Conservation (phyloP, 2,888 invertebrate species). For the Seira ritae region DNA sequence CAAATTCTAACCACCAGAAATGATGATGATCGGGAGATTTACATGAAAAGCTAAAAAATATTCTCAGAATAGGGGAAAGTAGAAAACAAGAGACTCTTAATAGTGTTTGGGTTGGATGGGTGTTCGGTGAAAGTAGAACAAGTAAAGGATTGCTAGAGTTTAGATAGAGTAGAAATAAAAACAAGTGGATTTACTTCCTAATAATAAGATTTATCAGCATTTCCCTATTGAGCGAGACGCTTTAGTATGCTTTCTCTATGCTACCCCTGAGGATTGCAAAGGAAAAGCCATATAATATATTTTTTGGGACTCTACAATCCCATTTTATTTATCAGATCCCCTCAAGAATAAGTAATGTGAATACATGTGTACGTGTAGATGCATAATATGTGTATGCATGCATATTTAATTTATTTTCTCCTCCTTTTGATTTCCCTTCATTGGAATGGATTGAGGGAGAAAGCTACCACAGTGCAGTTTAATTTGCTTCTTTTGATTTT, state of each 20-base stretch:
- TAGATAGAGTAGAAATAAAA: slow-evolving; percentile 29
- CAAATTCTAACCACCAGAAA: too few species aligned
- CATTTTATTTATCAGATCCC: too few species aligned
- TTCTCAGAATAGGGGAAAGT: not conserved
- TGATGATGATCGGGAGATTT: too few species aligned
- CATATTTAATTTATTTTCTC: slow-evolving; percentile 13
- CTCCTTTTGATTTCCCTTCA: too few species aligned
- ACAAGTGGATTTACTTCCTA: slow-evolving; percentile 58
- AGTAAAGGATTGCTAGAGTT: slow-evolving; percentile 40
- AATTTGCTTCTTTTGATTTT: not conserved
- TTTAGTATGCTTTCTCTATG: not conserved
- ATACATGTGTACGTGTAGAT: too few species aligned
- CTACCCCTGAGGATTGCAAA: not conserved
- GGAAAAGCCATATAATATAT: too few species aligned
- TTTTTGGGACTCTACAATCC: too few species aligned
- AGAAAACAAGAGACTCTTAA: not conserved
- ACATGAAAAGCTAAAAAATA: too few species aligned
- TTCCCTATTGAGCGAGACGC: slow-evolving; percentile 20
- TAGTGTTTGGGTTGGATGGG: not conserved
- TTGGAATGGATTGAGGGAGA: not conserved
- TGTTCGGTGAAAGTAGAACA: slow-evolving; percentile 42
- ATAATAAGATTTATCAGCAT: slow-evolving; percentile 58
- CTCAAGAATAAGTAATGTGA: too few species aligned
- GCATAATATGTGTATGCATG: slow-evolving; percentile 1
- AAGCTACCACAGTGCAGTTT: not conserved